Evolutionary conservation across 2,888 invertebrate genomes (phyloP).

Genomic region (Pyrgus malvae): DNA sequence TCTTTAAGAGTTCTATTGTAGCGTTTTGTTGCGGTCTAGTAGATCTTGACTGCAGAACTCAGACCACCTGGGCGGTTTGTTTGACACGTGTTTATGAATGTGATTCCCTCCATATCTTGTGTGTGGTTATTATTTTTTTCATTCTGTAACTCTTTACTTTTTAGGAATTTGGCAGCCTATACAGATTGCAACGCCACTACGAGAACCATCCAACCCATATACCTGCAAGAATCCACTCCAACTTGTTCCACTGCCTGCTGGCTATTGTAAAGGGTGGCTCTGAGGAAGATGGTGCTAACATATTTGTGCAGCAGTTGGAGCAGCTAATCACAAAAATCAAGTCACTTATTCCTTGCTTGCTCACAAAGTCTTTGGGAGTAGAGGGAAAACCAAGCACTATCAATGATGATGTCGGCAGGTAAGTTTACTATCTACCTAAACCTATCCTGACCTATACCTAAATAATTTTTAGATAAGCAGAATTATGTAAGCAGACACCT

Average conservation of each 20-base stretch:
- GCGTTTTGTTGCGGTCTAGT: too few species aligned
- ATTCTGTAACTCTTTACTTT: too few species aligned
- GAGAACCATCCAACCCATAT: conserved; percentile 67
- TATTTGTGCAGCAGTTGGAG: conserved; percentile 67
- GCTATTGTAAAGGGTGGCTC: conserved; percentile 62
- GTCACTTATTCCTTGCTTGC: conserved; percentile 60
- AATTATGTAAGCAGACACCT: too few species aligned
- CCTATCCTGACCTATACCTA: background rate
- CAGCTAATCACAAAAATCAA: conserved; percentile 62
- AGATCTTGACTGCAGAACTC: too few species aligned
- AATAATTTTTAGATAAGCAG: too few species aligned
- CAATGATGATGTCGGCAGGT: conserved; percentile 68
- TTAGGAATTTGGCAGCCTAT: conserved; percentile 68
- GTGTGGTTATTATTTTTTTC: too few species aligned
- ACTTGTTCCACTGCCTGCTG: conserved; percentile 66
- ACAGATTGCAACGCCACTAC: conserved; percentile 68
- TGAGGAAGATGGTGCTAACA: conserved; percentile 55
- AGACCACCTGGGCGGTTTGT: too few species aligned
- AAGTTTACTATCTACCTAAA: conserved; percentile 11
- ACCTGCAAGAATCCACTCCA: conserved; percentile 62
- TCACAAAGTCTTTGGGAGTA: conserved; percentile 48
- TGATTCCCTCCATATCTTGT: too few species aligned
- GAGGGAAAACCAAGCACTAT: conserved; percentile 57
- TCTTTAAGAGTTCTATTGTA: too few species aligned
- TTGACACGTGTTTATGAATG: too few species aligned